Percentiles rank a stretch among this genome's conserved stretches.
Evolutionary conservation across 2,888 invertebrate genomes (phyloP).

Genomic region (Pinctada fucata): DNA sequence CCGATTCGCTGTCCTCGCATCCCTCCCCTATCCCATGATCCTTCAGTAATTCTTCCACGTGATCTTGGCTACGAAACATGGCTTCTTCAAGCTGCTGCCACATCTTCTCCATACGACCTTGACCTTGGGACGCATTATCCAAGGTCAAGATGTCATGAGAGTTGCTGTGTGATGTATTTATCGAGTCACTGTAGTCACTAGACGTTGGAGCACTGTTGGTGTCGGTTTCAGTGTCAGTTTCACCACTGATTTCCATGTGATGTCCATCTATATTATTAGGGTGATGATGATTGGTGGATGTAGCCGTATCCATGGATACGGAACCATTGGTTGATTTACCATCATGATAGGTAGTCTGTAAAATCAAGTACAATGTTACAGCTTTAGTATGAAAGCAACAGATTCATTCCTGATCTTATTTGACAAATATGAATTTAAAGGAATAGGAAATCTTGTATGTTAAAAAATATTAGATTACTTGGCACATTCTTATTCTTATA

Average conservation of each 20-base stretch:
- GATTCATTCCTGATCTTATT: too few species aligned
- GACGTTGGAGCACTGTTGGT: constrained; percentile 15
- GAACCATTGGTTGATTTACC: constrained; percentile 40
- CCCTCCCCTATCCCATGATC: constrained; percentile 66
- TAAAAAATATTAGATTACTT: too few species aligned
- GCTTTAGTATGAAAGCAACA: too few species aligned
- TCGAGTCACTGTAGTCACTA: constrained; percentile 1
- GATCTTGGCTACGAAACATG: constrained; percentile 55
- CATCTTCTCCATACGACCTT: constrained; percentile 47
- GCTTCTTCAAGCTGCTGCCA: constrained; percentile 62
- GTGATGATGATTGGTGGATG: constrained; percentile 37
- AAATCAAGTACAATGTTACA: constrained; percentile 16
- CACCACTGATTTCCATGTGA: constrained; percentile 21
- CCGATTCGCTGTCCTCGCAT: constrained; percentile 62
- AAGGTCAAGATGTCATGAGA: constrained; percentile 8
- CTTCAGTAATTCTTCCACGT: constrained; percentile 55
- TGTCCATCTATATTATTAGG: constrained; percentile 2
- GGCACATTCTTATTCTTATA: too few species aligned
- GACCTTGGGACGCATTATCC: constrained; percentile 36
- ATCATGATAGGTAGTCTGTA: constrained; percentile 66
- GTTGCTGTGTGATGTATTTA: constrained; percentile 6
- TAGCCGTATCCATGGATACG: constrained; percentile 46
- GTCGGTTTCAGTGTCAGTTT: not conserved
- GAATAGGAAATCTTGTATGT: too few species aligned
- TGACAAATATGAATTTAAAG: too few species aligned